Evolutionary conservation across 2,113 vertebrate species (phyloP).

Genomic region (Limanda limanda): DNA sequence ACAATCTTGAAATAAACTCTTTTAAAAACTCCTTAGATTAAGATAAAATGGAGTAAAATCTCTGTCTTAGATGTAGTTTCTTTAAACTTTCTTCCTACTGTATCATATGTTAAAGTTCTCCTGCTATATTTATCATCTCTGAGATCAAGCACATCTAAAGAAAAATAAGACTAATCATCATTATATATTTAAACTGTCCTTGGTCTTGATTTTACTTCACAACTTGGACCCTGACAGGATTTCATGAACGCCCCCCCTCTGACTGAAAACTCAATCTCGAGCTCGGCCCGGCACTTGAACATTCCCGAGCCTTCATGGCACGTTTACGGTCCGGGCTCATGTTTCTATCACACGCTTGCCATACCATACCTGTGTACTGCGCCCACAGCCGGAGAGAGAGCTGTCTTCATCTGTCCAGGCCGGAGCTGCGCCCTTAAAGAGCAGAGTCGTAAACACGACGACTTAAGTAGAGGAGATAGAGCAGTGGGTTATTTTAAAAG

Average conservation of each 20-base stretch:
- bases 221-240: constrained; percentile 39
- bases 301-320: constrained; percentile 71
- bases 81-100: background rate
- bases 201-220: constrained; percentile 42
- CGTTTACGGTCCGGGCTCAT: constrained; percentile 68
- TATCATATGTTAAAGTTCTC: background rate
- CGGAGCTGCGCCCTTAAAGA: constrained; percentile 23
- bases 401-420: constrained; percentile 43
- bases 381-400: constrained; percentile 25
- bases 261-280: constrained; percentile 54
- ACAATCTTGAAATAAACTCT: background rate
- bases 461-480: constrained; percentile 11
- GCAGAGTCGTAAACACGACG: background rate
- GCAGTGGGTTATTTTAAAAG: too few relatives aligned
- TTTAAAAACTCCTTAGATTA: background rate
- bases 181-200: constrained; percentile 8
- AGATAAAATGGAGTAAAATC: background rate
- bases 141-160: background rate
- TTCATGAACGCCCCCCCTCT: constrained; percentile 34
- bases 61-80: background rate
- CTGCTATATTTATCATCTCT: background rate
- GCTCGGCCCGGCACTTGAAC: constrained; percentile 34
- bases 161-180: background rate
- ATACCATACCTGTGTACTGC: constrained; percentile 71
- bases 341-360: constrained; percentile 71